These are phyloP conservation scores for Eidolon dupreanum DNA, from an alignment of 2,797 vertebrate species.

Conservation along the genomic window DNA sequence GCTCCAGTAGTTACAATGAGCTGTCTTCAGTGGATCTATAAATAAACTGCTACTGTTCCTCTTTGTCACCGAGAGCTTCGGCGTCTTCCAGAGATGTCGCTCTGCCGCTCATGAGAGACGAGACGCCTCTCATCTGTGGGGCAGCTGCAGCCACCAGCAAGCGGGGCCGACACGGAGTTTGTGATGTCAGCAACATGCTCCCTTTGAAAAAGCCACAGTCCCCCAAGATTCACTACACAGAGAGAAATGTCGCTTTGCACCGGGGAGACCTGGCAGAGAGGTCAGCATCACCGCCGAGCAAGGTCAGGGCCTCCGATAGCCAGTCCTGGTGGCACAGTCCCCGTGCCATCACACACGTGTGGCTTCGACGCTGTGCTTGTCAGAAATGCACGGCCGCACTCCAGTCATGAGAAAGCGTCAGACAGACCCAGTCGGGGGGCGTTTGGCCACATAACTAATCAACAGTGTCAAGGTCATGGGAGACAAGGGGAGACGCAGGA, in stretches of 20 bases:
- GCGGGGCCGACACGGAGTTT: conserved; percentile 66
- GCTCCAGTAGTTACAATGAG: conserved; percentile 79
- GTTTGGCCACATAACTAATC: background rate
- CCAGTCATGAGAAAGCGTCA: background rate
- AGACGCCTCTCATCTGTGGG: conserved; percentile 79
- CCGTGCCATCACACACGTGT: background rate
- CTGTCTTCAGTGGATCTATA: conserved; percentile 85
- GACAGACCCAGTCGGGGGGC: background rate
- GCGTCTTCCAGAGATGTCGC: conserved; percentile 81
- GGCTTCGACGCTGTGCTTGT: background rate
- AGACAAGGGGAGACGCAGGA: background rate
- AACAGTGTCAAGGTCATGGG: background rate
- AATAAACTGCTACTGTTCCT: conserved; percentile 84
- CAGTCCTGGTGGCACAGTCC: background rate
- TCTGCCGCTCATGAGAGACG: conserved; percentile 78
- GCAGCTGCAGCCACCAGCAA: conserved; percentile 82
- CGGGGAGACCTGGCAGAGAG: background rate
- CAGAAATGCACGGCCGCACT: background rate
- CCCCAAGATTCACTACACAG: background rate
- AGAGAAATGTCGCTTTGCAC: background rate
- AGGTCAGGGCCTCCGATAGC: background rate
- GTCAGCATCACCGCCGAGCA: background rate
- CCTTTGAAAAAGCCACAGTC: background rate
- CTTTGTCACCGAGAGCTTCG: conserved; percentile 81
- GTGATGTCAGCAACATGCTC: background rate